Evolutionary conservation across 2,797 vertebrate species (phyloP), one percentile per base, ranked within the genome.

Genomic region (Sarcophilus harrisii): DNA sequence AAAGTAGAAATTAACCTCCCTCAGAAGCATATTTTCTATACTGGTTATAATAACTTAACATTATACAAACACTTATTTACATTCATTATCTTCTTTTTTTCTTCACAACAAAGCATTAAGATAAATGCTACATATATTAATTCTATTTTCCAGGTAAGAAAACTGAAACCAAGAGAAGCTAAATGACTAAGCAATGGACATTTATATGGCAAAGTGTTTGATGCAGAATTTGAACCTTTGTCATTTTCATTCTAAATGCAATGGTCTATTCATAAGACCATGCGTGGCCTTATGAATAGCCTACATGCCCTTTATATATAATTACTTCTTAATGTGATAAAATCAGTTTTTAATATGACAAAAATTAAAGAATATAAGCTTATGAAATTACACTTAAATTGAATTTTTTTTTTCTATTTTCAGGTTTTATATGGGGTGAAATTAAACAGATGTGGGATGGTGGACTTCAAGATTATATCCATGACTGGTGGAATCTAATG

Each of bases 401-500:
- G 27, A 96, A 45, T 92, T 87, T 87, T 57, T 87, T 57, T 98
- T 96, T 96, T 98, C n/a, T 97, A 91, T 98, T 98, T 96, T 45
- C 97, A 99, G 99, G 99, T 91, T 99, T 99, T 98, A 99, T 99
- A 97, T 99, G 99, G 99, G 99, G 99, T 58, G 99, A 99, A 98
- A 99, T 99, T 98, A 99, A 99, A 97, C 99, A 99, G 99, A 99
- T 99, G 99, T 99, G 99, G 99, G 99, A 99, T 93, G 99, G 99
- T 11, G 99, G 99, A 98, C 99, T 99, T 45, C 98, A 99, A 96
- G 99, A 99, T 98, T 99, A 99, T 97, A 98, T 99, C 92, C 99
- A 99, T 38, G 99, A 99, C 91, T 99, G 99, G 99, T 99, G 99
- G 99, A 99, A 99, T 96, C 98, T 99, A 66, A 99, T 99, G 99